A percentile compares a stretch with the other conserved stretches of the same genome.
These are phyloP conservation scores for Hippoglossus stenolepis DNA, from an alignment of 2,113 vertebrate species.

Conservation along the genomic window DNA sequence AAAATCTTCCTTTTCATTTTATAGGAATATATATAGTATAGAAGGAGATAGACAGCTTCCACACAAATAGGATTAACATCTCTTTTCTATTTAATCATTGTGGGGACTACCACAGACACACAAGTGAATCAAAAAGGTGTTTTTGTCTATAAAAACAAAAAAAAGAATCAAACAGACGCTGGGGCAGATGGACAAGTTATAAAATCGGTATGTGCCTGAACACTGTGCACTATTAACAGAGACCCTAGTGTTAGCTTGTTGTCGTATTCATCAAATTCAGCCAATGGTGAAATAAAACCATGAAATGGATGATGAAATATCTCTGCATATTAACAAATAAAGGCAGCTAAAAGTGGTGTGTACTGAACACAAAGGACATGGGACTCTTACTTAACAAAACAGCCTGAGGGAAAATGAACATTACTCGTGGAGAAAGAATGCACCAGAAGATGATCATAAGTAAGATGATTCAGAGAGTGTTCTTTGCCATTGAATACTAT, in stretches of 20 bases:
- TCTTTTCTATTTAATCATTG: neutral
- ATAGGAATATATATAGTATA: too few relatives aligned
- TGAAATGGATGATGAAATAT: neutral
- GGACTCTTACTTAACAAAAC: conserved; percentile 51
- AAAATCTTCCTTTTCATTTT: too few relatives aligned
- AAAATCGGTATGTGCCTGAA: too few relatives aligned
- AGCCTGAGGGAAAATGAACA: conserved; percentile 28
- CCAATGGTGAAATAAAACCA: neutral
- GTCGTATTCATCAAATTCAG: neutral
- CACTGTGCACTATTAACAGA: too few relatives aligned
- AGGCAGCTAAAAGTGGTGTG: neutral
- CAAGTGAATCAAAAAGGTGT: too few relatives aligned
- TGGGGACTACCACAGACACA: too few relatives aligned
- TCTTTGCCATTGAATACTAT: conserved; percentile 7
- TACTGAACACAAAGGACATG: conserved; percentile 1
- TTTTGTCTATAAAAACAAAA: too few relatives aligned
- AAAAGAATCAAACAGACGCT: too few relatives aligned
- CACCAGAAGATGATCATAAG: conserved; percentile 12
- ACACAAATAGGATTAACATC: too few relatives aligned
- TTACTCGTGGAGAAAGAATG: conserved; percentile 26
- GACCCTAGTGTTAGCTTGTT: neutral
- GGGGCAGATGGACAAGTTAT: too few relatives aligned
- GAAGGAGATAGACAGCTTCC: too few relatives aligned
- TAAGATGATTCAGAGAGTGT: conserved; percentile 4
- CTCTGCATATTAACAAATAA: neutral